Conservation (phyloP, 2,113 vertebrate species). For the Cynopterus brachyotis region DNA sequence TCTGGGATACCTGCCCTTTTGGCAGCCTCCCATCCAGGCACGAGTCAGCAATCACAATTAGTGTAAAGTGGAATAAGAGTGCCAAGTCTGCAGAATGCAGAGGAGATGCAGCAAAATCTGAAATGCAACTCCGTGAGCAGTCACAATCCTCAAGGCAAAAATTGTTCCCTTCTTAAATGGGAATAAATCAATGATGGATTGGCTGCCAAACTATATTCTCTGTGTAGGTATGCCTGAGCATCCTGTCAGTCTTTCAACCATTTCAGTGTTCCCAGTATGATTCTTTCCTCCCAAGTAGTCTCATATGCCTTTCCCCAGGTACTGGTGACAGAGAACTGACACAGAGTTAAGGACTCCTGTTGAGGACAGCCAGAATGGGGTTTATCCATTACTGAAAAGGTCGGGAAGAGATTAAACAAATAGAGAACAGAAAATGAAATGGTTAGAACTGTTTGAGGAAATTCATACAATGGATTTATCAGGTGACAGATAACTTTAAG, state of each 20-base stretch:
- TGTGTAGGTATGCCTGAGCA: background rate
- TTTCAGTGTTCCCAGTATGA: background rate
- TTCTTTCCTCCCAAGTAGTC: background rate
- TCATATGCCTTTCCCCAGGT: background rate
- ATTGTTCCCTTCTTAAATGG: constrained; percentile 19
- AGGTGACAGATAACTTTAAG: background rate
- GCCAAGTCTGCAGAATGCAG: constrained; percentile 54
- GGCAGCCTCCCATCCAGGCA: constrained; percentile 63
- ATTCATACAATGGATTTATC: background rate
- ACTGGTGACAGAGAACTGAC: background rate
- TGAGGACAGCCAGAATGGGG: background rate
- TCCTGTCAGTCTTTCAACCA: background rate
- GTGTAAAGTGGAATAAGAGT: constrained; percentile 22
- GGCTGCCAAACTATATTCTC: constrained; percentile 31
- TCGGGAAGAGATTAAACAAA: background rate
- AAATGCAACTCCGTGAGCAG: constrained; percentile 30
- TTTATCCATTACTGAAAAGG: background rate
- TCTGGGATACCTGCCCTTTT: constrained; percentile 70
- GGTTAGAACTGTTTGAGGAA: background rate
- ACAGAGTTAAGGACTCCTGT: background rate
- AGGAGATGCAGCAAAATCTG: constrained; percentile 7
- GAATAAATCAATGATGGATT: constrained; percentile 26
- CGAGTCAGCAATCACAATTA: constrained; percentile 70
- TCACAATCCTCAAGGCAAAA: constrained; percentile 47
- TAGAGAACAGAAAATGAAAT: background rate